Percentiles rank a stretch among this genome's conserved stretches.
These are phyloP conservation scores for Camelus bactrianus DNA, from an alignment of 2,113 vertebrate genomes.

Conservation along the genomic window DNA sequence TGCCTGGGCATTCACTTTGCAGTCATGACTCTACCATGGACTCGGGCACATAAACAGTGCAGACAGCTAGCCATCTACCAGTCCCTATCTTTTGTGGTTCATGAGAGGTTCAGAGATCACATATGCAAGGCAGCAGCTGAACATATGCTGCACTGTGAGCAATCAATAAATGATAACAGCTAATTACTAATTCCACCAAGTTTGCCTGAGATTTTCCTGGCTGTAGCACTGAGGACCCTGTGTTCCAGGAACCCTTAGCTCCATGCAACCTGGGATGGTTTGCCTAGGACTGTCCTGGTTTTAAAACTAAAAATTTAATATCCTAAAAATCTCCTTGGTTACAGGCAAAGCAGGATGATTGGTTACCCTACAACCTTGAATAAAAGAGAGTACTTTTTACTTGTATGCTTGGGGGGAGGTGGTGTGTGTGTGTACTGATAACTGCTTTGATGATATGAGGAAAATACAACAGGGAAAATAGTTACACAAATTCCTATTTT, in stretches of 20 bases:
- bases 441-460: not conserved
- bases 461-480: not conserved
- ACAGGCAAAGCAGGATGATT: not conserved
- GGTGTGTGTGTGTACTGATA: not conserved
- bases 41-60: fast-evolving
- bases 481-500: not conserved
- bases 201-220: not conserved
- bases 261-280: not conserved
- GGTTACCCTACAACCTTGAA: not conserved
- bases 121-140: too few relatives aligned
- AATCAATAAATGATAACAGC: not conserved
- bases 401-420: not conserved
- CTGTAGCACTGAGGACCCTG: not conserved
- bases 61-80: not conserved
- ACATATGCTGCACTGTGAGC: not conserved
- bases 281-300: not conserved
- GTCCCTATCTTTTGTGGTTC: not conserved
- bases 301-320: not conserved
- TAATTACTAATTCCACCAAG: not conserved
- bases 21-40: not conserved
- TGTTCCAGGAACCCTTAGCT: not conserved
- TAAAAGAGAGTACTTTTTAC: not conserved
- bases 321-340: not conserved
- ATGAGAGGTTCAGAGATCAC: not conserved
- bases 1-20: not conserved